Evolutionary conservation across 2,888 invertebrate species (phyloP).

Genomic region (Himalopsyche japonica): DNA sequence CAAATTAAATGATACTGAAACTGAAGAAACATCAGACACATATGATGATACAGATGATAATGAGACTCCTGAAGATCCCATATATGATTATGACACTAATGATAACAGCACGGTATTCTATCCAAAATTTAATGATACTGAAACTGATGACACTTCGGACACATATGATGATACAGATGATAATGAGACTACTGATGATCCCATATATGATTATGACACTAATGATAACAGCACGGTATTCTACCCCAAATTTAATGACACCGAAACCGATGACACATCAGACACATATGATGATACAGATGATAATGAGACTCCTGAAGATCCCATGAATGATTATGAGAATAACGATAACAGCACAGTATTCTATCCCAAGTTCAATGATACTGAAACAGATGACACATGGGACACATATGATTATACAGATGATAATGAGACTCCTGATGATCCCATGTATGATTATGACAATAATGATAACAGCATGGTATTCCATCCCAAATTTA

Average conservation of each 20-base stretch:
- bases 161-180: neutral
- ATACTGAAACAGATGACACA: neutral
- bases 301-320: neutral
- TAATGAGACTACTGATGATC: neutral
- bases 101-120: neutral
- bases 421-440: neutral
- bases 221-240: neutral
- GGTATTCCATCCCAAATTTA: neutral
- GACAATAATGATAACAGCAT: neutral
- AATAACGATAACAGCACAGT: neutral
- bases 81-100: too few species aligned
- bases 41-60: too few species aligned
- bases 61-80: too few species aligned
- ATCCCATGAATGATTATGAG: neutral
- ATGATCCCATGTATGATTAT: neutral
- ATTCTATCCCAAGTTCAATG: neutral
- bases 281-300: too few species aligned
- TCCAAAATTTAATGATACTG: neutral
- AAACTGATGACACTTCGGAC: neutral
- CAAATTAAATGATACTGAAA: too few species aligned
- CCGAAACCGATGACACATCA: neutral
- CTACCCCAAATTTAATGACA: neutral
- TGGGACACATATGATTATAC: too few species aligned
- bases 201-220: neutral
- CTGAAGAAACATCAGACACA: too few species aligned